Evolutionary conservation across 2,113 vertebrate genomes (phyloP).

Genomic region (Baryphthengus martii): DNA sequence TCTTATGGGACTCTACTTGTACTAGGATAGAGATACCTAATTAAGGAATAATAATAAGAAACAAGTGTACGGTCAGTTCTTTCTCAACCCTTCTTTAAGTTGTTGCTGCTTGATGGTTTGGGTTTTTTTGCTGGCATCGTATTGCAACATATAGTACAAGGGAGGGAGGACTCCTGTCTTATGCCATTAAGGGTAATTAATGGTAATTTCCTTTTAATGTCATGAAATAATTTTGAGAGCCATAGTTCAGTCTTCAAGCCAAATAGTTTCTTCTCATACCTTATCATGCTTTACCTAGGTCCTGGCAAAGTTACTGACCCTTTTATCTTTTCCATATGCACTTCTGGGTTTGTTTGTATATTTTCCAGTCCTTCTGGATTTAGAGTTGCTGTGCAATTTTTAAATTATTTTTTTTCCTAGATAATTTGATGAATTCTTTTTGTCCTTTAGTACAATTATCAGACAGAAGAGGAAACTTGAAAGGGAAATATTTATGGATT

Average conservation of each 20-base stretch:
- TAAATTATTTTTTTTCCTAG: background rate
- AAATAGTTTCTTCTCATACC: background rate
- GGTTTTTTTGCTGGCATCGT: background rate
- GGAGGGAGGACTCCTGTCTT: background rate
- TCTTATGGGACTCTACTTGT: background rate
- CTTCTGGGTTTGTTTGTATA: background rate
- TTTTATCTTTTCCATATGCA: background rate
- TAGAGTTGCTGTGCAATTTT: background rate
- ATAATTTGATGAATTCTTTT: background rate
- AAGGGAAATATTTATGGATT: background rate
- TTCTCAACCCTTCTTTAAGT: background rate
- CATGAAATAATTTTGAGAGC: background rate
- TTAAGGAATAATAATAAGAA: background rate
- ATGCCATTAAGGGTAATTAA: background rate
- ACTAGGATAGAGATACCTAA: background rate
- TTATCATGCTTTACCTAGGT: background rate
- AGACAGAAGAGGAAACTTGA: background rate
- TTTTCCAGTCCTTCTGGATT: background rate
- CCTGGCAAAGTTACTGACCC: background rate
- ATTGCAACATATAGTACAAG: background rate
- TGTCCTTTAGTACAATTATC: background rate
- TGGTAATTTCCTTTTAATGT: background rate
- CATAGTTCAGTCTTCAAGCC: background rate
- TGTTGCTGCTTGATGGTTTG: background rate
- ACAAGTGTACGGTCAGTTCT: background rate